Evolutionary conservation across 2,113 vertebrate species (phyloP), one percentile per base, ranked within the genome.

Genomic region (Aldabrachelys gigantea): DNA sequence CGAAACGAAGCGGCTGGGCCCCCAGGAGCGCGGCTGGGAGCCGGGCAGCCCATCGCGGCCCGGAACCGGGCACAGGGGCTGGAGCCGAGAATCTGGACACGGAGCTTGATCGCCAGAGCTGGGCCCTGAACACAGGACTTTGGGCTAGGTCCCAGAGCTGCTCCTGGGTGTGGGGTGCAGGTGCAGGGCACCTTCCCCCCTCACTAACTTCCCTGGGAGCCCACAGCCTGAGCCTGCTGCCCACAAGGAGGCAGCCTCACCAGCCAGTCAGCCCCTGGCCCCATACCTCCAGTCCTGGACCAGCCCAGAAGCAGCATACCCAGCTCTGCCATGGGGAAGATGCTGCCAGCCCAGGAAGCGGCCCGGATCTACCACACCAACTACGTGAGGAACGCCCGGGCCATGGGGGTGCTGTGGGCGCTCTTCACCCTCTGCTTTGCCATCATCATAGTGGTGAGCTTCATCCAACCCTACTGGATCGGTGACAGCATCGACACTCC

Each of bases 401-500:
- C 99, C 13, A 98, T 99, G 92, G 99, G 99, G 5, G 99, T 99
- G 31, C 98, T 99, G 93, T 99, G 99, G 99, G 99, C 98, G 7
- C 99, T 99, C 6, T 99, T 99, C 96, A 99, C 99, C 91, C 99
- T 99, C 97, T 99, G 99, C 96, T 99, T 99, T 88, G 98, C 99
- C 4, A 98, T 99, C 91, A 98, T 99, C 91, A 98, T 99, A 93
- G 98, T 99, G 98, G 99, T 99, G 93, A 98, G 99, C 56, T 99
- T 99, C 98, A 99, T 99, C 97, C 99, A 99, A 97, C 99, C 99
- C 1, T 99, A 99, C 97, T 99, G 99, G 99, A 99, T 99, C 69
- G 99, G 99, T 4, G 99, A 99, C 99, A 99, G 99, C 89, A 98
- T 99, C 80, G 98, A 99, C 97, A 99, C 99, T 0, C 99, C 99